Conservation (phyloP, 2,888 invertebrate species). For the Eupithecia centaureata region DNA sequence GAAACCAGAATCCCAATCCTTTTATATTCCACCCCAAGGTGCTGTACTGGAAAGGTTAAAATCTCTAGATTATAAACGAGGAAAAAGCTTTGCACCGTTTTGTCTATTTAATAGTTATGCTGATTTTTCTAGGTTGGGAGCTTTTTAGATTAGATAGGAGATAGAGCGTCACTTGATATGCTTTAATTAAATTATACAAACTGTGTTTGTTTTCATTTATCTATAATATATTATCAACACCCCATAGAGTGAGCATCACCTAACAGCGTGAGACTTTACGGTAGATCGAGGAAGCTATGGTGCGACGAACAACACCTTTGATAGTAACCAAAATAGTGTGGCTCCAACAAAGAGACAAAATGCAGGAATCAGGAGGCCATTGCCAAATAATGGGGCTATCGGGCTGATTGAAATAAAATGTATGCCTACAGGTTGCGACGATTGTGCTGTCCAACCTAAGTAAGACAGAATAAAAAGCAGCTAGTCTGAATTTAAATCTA, state of each 20-base stretch:
- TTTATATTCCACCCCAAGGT: slow-evolving; percentile 16
- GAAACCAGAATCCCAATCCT: not conserved
- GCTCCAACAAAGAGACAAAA: not conserved
- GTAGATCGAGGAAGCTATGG: not conserved
- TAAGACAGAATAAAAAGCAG: not conserved
- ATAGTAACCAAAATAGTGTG: not conserved
- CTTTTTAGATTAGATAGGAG: not conserved
- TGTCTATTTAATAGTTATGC: not conserved
- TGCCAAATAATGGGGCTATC: not conserved
- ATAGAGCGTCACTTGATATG: too few species aligned
- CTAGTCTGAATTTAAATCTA: too few species aligned
- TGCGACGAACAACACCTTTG: too few species aligned
- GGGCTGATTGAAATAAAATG: not conserved
- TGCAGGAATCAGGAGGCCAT: not conserved
- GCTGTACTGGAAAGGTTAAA: slow-evolving; percentile 8
- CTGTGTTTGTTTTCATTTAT: not conserved
- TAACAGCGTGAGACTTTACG: not conserved
- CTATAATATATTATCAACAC: not conserved
- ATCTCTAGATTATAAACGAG: not conserved
- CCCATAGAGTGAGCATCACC: not conserved
- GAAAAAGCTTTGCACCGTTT: slow-evolving; percentile 3
- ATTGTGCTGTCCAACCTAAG: not conserved
- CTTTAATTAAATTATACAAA: not conserved
- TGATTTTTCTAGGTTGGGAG: not conserved
- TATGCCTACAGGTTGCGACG: not conserved